Evolutionary conservation across 2,797 vertebrate genomes (phyloP).

Genomic region (Pteropus rufus): DNA sequence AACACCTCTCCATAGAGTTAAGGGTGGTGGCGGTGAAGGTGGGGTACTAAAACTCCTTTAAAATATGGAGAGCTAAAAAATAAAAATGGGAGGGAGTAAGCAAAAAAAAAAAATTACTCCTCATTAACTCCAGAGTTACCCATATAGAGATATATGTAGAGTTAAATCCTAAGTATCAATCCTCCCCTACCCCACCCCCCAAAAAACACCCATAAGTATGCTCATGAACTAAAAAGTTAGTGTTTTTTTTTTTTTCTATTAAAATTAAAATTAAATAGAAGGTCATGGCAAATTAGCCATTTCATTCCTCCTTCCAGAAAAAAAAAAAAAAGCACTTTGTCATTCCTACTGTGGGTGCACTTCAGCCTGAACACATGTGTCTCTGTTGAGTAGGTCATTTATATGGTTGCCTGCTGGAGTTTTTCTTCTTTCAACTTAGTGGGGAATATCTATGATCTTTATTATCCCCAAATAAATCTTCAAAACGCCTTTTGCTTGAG

Average conservation of each 20-base stretch:
- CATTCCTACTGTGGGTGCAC: conserved; percentile 77
- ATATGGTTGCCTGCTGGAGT: conserved; percentile 72
- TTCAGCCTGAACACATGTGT: conserved; percentile 80
- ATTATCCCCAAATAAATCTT: conserved; percentile 76
- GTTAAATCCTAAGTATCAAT: neutral
- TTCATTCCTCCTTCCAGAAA: conserved; percentile 76
- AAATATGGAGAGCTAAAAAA: neutral
- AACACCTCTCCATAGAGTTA: neutral
- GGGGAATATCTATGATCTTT: conserved; percentile 79
- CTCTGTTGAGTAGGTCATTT: conserved; percentile 79
- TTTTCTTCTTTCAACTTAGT: conserved; percentile 78
- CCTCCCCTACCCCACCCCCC: neutral
- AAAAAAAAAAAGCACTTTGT: conserved; percentile 73
- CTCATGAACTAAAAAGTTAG: neutral
- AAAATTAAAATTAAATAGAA: conserved; percentile 70
- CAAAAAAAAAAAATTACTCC: neutral
- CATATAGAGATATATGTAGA: neutral
- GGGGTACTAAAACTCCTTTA: neutral
- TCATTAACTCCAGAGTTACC: neutral
- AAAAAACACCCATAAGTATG: neutral
- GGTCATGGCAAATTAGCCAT: conserved; percentile 67
- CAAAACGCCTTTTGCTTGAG: conserved; percentile 78
- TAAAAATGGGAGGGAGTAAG: neutral
- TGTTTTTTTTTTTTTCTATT: neutral
- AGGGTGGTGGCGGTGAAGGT: neutral